These are phyloP conservation scores for Hetaerina titia DNA, from an alignment of 2,888 invertebrate species.

Conservation along the genomic window DNA sequence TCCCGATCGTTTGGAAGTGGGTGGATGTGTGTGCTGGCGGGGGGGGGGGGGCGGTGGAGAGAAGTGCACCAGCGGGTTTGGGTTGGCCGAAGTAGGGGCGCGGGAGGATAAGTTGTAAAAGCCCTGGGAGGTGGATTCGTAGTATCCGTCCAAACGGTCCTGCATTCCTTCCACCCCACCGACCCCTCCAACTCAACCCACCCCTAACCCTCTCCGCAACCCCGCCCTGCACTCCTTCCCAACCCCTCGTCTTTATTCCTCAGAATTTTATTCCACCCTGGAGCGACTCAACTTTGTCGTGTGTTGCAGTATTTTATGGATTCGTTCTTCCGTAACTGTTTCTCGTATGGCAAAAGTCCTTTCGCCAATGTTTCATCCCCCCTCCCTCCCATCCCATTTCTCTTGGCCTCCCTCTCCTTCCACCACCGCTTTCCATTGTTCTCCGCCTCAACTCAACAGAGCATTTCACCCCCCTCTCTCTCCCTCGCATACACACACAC, in stretches of 20 bases:
- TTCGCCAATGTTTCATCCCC: slow-evolving; percentile 47
- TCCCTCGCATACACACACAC: too few species aligned
- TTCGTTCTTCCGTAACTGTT: slow-evolving; percentile 50
- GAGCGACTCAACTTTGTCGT: slow-evolving; percentile 41
- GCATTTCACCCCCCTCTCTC: neutral
- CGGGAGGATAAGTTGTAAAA: neutral
- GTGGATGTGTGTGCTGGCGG: neutral
- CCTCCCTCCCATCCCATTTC: neutral
- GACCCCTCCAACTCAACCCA: neutral
- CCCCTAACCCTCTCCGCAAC: neutral
- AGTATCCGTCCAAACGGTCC: neutral
- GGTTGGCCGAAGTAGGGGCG: neutral
- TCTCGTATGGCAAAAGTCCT: slow-evolving; percentile 63
- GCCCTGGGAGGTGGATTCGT: slow-evolving; percentile 26
- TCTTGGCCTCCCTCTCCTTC: neutral
- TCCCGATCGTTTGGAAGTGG: neutral
- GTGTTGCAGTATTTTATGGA: slow-evolving; percentile 62
- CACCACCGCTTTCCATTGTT: neutral
- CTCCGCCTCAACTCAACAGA: neutral
- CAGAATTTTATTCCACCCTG: slow-evolving; percentile 28
- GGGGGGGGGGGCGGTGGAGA: neutral
- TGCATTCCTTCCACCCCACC: neutral
- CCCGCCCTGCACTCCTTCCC: neutral
- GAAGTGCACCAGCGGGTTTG: neutral
- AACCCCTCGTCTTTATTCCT: neutral